Percentiles rank a stretch among this genome's conserved stretches.
phyloP scores from a whole-genome alignment of 2,888 invertebrate species.

The Diploptera punctata region DNA sequence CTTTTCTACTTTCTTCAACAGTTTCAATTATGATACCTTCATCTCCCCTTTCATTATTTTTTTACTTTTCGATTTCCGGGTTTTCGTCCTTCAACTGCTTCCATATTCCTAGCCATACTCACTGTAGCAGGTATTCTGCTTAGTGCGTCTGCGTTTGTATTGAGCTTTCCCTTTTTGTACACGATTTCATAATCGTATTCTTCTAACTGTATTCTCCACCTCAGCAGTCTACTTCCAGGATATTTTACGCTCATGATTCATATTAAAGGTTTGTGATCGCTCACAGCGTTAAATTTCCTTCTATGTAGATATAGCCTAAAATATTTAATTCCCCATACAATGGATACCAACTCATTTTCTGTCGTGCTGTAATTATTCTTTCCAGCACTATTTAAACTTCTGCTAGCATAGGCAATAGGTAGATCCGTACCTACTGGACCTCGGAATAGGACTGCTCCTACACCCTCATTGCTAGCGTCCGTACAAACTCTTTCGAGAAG shows the following conservation, averaged over 20 bases:
- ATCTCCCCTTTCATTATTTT: too few species aligned
- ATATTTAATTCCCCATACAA: conserved; percentile 50
- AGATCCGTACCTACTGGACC: too few species aligned
- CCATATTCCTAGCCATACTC: too few species aligned
- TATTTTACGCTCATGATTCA: conserved; percentile 47
- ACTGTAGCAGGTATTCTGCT: too few species aligned
- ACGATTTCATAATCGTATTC: conserved; percentile 48
- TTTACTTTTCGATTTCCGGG: too few species aligned
- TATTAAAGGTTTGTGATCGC: conserved; percentile 50
- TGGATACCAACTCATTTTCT: conserved; percentile 52
- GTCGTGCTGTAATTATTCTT: not conserved
- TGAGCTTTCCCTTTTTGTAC: conserved; percentile 45
- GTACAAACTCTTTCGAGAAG: too few species aligned
- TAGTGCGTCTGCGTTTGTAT: conserved; percentile 14
- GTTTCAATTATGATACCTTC: not conserved
- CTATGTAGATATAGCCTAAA: conserved; percentile 53
- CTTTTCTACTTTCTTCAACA: not conserved
- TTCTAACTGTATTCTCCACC: conserved; percentile 48
- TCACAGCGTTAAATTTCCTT: conserved; percentile 50
- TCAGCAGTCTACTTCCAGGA: conserved; percentile 45
- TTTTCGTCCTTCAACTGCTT: too few species aligned
- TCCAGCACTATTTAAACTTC: too few species aligned
- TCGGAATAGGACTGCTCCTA: too few species aligned
- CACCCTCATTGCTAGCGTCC: too few species aligned
- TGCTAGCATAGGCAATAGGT: too few species aligned